phyloP scores from a whole-genome alignment of 2,113 vertebrate genomes.

The Peucedramus taeniatus region DNA sequence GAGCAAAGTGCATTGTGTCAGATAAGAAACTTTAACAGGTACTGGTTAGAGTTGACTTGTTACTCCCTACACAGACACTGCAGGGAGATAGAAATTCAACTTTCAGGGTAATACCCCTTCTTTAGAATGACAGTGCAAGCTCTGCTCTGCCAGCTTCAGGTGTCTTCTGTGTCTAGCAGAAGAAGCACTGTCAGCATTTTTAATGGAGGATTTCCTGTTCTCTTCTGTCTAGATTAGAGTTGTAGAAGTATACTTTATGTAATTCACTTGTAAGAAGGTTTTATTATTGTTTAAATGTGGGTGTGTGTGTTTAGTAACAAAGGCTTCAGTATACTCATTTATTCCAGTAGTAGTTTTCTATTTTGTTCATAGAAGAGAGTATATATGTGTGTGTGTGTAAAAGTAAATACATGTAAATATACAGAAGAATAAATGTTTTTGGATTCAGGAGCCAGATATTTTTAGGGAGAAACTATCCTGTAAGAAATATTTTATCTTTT shows the following conservation, averaged over 20 bases:
- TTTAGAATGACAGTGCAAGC: not conserved
- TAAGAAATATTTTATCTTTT: not conserved
- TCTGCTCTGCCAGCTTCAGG: constrained; percentile 1
- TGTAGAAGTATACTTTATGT: not conserved
- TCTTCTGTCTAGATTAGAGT: not conserved
- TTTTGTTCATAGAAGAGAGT: not conserved
- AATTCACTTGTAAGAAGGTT: not conserved
- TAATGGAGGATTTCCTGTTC: constrained; percentile 45
- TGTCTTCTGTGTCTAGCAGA: constrained; percentile 15
- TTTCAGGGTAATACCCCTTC: not conserved
- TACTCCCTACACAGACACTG: not conserved
- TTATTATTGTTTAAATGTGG: not conserved
- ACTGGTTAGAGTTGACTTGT: not conserved
- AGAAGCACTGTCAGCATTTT: constrained; percentile 43
- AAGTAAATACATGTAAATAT: not conserved
- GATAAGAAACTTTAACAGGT: not conserved
- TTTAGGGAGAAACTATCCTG: not conserved
- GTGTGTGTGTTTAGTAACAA: not conserved
- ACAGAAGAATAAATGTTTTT: not conserved
- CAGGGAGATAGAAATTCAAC: not conserved
- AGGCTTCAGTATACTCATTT: not conserved
- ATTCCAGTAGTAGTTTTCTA: not conserved
- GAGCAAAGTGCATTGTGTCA: not conserved
- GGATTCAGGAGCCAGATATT: not conserved
- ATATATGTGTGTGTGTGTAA: not conserved